Evolutionary conservation across 1,140 invertebrate species (phyloP), one percentile per base, ranked within the genome.

Genomic region (Drepana arcuata): DNA sequence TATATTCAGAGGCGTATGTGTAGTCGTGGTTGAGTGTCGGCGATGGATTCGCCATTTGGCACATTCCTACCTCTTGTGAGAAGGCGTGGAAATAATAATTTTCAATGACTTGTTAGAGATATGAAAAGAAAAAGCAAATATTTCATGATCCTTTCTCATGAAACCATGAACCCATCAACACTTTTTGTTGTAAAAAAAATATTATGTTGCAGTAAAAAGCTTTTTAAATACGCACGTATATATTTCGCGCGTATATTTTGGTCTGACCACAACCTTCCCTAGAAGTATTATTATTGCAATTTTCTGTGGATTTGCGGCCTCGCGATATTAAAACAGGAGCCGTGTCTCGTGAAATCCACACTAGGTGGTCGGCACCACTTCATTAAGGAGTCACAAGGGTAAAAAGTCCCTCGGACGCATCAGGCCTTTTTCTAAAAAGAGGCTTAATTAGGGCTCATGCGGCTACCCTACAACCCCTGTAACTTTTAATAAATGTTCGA

Each of bases 401-500:
- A 62, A 64, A 74, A 72, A 75, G 52, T 59, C 61, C 55, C 60
- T 65, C 64, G 54, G 32, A 51, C 49, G 60, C 54, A 60, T 70
- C 62, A 54, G 57, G 62, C 65, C n/a, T 64, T 75, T 78, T 74
- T 78, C 69, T 64, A 71, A 74, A 78, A 77, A 81, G 69, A 71
- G 71, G 68, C 70, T 78, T 78, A 80, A 80, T 80, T 80, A 81
- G 73, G 72, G 58, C 72, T 81, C 72, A 69, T 74, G 73, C 64
- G 77, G 77, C 71, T 72, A 54, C 70, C 73, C 72, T 68, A 68
- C 69, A 62, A 66, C 69, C 73, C 68, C 77, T 72, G 75, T 78
- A 78, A 78, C 77, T 78, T 81, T 81, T 78, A 81, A 78, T 78
- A 81, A 78, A 75, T 74, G 77, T 64, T 71, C 68, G 72, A 63